A percentile compares a stretch with the other conserved stretches of the same genome.
Evolutionary conservation across 2,113 vertebrate genomes (phyloP).

Genomic region (Syrmaticus mikado): DNA sequence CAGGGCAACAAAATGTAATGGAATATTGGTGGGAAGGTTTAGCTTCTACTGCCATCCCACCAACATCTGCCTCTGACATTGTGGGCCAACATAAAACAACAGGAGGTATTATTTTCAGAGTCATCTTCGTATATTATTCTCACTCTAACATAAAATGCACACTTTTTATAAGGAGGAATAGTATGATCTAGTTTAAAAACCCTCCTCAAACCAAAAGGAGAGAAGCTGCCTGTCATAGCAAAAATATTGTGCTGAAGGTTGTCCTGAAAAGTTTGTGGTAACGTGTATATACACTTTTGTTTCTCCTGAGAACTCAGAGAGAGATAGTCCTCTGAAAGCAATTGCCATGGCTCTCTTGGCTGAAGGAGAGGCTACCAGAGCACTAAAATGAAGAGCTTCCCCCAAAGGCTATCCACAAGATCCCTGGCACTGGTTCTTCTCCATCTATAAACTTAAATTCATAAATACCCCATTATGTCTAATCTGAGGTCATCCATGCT

Average conservation of each 20-base stretch:
- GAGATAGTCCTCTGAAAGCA: neutral
- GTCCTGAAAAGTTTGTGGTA: neutral
- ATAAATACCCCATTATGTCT: neutral
- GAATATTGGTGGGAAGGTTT: too few species aligned
- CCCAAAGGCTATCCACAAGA: neutral
- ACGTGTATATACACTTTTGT: rapidly evolving
- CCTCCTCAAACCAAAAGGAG: neutral
- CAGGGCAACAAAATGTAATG: too few species aligned
- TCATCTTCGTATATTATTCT: neutral
- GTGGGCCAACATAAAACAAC: neutral
- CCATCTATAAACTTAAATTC: neutral
- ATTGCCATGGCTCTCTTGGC: neutral
- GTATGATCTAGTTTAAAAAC: neutral
- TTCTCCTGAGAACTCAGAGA: neutral
- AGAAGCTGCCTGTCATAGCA: neutral
- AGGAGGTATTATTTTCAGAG: neutral
- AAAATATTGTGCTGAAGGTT: neutral
- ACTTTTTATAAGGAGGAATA: neutral
- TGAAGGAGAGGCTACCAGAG: neutral
- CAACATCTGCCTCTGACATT: neutral
- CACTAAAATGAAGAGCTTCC: neutral
- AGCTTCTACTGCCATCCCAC: too few species aligned
- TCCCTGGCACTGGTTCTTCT: neutral
- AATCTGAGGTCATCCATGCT: neutral
- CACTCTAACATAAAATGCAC: neutral